phyloP scores from a whole-genome alignment of 1,140 invertebrate genomes.

The Hycleus cichorii region DNA sequence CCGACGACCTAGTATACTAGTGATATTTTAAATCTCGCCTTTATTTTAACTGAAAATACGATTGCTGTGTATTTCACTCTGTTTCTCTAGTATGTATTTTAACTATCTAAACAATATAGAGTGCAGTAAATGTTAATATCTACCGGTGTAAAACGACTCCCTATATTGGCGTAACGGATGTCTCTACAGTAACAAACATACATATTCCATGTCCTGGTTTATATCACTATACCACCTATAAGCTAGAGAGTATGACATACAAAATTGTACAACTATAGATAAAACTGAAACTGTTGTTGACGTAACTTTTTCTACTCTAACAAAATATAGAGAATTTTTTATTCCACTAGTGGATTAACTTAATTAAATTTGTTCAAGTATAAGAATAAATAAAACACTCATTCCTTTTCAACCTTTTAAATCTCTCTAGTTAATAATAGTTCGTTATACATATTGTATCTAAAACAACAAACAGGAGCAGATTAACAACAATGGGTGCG shows the following conservation, averaged over 20 bases:
- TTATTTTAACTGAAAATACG: constrained; percentile 30
- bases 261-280: too few relatives aligned
- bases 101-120: too few relatives aligned
- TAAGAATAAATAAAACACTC: neutral
- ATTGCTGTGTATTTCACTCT: constrained; percentile 9
- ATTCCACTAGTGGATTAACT: neutral
- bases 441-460: neutral
- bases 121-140: constrained; percentile 11
- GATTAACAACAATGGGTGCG: constrained; percentile 30
- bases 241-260: too few relatives aligned
- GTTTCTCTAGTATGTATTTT: too few relatives aligned
- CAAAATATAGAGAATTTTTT: too few relatives aligned
- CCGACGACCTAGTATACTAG: constrained; percentile 2
- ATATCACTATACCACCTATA: too few relatives aligned
- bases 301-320: too few relatives aligned
- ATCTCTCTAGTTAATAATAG: neutral
- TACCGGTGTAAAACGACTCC: constrained; percentile 12
- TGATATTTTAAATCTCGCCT: constrained; percentile 24
- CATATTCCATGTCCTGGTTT: constrained; percentile 1
- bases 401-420: neutral
- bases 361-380: neutral
- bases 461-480: neutral
- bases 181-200: constrained; percentile 10
- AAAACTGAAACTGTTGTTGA: too few relatives aligned
- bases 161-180: constrained; percentile 14